Percentiles rank a stretch among this genome's conserved stretches.
phyloP scores from a whole-genome alignment of 2,888 invertebrate genomes.

The Plagodis pulveraria region DNA sequence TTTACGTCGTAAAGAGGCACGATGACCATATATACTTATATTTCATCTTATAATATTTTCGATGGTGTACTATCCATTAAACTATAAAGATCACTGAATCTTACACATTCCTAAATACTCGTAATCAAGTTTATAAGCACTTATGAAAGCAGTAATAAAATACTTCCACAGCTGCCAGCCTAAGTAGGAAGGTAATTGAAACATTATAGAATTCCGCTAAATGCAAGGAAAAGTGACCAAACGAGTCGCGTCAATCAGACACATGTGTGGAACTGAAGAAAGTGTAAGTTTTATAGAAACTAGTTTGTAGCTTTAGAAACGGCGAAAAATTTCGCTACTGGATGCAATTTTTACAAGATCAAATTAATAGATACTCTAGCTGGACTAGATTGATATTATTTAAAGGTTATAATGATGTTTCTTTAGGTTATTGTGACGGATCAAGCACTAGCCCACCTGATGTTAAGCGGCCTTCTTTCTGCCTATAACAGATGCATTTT shows the following conservation, averaged over 20 bases:
- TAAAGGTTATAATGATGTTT: background rate
- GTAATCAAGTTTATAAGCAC: background rate
- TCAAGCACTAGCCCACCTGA: too few relatives aligned
- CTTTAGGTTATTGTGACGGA: too few relatives aligned
- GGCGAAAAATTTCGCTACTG: too few relatives aligned
- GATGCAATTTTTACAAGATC: too few relatives aligned
- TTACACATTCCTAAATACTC: background rate
- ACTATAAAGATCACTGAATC: background rate
- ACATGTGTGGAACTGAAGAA: slow-evolving; percentile 42
- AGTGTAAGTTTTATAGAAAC: slow-evolving; percentile 41
- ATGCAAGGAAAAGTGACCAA: slow-evolving; percentile 50
- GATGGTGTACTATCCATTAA: background rate
- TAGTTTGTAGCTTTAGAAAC: slow-evolving; percentile 29
- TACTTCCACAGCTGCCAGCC: slow-evolving; percentile 6
- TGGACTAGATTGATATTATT: background rate
- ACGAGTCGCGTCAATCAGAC: slow-evolving; percentile 43
- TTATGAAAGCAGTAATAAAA: background rate
- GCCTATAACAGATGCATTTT: too few relatives aligned
- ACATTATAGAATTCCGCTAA: slow-evolving; percentile 31
- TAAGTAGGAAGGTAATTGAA: slow-evolving; percentile 15
- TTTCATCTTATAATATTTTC: too few relatives aligned
- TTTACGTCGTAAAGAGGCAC: too few relatives aligned
- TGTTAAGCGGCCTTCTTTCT: too few relatives aligned
- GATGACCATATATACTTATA: too few relatives aligned
- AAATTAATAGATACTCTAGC: too few relatives aligned